Evolutionary conservation across 2,113 vertebrate species (phyloP).

Genomic region (Andinoacara biseriatus): DNA sequence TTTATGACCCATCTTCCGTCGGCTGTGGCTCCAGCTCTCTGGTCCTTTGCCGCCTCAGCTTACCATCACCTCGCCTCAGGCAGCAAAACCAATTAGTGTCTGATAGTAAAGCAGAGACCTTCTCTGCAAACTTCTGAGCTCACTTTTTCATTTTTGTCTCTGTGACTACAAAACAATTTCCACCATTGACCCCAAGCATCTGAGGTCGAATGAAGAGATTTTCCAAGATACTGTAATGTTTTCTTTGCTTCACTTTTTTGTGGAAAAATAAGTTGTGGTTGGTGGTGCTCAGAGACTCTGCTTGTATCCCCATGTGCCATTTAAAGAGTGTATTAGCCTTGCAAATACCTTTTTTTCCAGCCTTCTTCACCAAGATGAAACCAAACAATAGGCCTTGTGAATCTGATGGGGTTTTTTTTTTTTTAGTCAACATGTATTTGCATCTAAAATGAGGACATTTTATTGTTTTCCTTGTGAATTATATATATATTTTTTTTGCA

Average conservation of each 20-base stretch:
- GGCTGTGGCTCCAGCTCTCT: background rate
- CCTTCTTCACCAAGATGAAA: background rate
- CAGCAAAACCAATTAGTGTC: slow-evolving; percentile 37
- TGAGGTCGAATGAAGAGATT: slow-evolving; percentile 5
- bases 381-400: background rate
- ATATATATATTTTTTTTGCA: background rate
- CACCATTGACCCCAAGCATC: background rate
- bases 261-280: background rate
- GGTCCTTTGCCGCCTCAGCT: background rate
- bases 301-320: background rate
- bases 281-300: background rate
- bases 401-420: background rate
- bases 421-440: slow-evolving; percentile 1
- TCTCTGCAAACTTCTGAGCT: background rate
- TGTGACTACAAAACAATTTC: slow-evolving; percentile 27
- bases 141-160: slow-evolving; percentile 2
- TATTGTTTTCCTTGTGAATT: slow-evolving; percentile 6
- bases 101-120: slow-evolving; percentile 14
- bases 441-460: background rate
- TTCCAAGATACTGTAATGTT: background rate
- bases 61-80: slow-evolving; percentile 28
- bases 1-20: background rate
- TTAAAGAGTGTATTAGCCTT: background rate
- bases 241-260: background rate
- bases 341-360: rapidly evolving